Evolutionary conservation across 1,140 invertebrate species (phyloP).

Genomic region (Drosophila bifasciata): DNA sequence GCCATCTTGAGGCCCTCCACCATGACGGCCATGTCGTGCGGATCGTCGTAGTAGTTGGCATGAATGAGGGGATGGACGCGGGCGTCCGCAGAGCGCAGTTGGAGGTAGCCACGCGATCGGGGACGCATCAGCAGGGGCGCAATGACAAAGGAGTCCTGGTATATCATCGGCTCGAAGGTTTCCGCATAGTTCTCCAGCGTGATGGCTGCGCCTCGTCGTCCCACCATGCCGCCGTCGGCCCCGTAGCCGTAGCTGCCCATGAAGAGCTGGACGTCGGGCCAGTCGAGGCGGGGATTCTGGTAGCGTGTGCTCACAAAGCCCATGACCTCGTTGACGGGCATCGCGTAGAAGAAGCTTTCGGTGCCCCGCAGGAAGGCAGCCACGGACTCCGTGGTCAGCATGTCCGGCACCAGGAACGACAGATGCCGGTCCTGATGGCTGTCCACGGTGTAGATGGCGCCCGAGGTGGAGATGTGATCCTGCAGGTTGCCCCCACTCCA

Average conservation of each 20-base stretch:
- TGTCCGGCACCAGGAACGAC: slow-evolving; percentile 87
- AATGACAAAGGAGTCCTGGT: slow-evolving; percentile 87
- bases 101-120: slow-evolving; percentile 88
- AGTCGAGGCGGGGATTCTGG: slow-evolving; percentile 87
- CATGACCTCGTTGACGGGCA: slow-evolving; percentile 90
- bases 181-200: slow-evolving; percentile 88
- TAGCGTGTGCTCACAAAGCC: slow-evolving; percentile 91
- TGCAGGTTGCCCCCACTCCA: slow-evolving; percentile 93
- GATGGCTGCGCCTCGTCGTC: slow-evolving; percentile 88
- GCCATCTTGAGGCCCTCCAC: slow-evolving; percentile 91
- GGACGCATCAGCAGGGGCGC: slow-evolving; percentile 89
- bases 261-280: slow-evolving; percentile 92
- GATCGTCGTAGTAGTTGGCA: slow-evolving; percentile 91
- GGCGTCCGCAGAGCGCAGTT: slow-evolving; percentile 88
- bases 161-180: slow-evolving; percentile 89
- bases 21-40: slow-evolving; percentile 88
- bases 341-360: slow-evolving; percentile 87
- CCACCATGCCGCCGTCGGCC: slow-evolving; percentile 90
- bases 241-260: slow-evolving; percentile 89
- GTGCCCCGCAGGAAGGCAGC: slow-evolving; percentile 86
- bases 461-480: slow-evolving; percentile 89
- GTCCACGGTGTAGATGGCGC: slow-evolving; percentile 86
- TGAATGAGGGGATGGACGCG: slow-evolving; percentile 90
- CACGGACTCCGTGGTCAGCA: slow-evolving; percentile 85
- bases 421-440: slow-evolving; percentile 84